Evolutionary conservation across 2,888 invertebrate species (phyloP).

Genomic region (Philopedon plagiatum): DNA sequence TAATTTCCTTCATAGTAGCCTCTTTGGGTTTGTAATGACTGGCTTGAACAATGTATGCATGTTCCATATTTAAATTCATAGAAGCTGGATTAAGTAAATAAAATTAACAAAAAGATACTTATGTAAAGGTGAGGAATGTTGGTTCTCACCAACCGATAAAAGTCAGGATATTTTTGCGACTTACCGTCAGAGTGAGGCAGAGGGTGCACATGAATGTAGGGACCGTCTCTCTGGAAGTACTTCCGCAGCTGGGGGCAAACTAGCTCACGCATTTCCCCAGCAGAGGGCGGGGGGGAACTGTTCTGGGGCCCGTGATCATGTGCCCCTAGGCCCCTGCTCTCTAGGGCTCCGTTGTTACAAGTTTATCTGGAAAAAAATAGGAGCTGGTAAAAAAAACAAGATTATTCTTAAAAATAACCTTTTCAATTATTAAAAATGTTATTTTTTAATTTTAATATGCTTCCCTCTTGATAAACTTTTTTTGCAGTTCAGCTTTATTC

Average conservation of each 20-base stretch:
- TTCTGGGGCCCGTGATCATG: slow-evolving; percentile 46
- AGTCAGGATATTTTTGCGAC: too few relatives aligned
- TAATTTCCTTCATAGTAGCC: too few relatives aligned
- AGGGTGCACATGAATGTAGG: slow-evolving; percentile 64
- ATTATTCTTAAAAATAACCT: too few relatives aligned
- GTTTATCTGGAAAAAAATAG: slow-evolving; percentile 30
- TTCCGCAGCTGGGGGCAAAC: slow-evolving; percentile 59
- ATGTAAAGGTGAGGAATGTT: too few relatives aligned
- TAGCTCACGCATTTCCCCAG: slow-evolving; percentile 63
- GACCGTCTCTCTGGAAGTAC: slow-evolving; percentile 60
- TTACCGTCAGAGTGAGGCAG: slow-evolving; percentile 62
- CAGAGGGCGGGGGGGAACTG: slow-evolving; percentile 55
- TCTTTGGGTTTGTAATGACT: too few relatives aligned
- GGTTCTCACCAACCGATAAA: too few relatives aligned
- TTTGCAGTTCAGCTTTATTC: not conserved
- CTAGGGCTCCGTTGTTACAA: slow-evolving; percentile 32
- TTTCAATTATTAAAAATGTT: not conserved
- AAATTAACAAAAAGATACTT: too few relatives aligned
- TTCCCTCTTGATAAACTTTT: not conserved
- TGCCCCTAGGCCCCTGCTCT: slow-evolving; percentile 42
- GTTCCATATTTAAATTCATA: too few relatives aligned
- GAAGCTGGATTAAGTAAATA: too few relatives aligned
- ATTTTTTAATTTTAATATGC: slow-evolving; percentile 14
- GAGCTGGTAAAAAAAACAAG: not conserved
- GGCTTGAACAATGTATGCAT: too few relatives aligned